Percentiles rank a stretch among this genome's conserved stretches.
Evolutionary conservation across 2,888 invertebrate species (phyloP).

Genomic region (Carterocephalus palaemon): DNA sequence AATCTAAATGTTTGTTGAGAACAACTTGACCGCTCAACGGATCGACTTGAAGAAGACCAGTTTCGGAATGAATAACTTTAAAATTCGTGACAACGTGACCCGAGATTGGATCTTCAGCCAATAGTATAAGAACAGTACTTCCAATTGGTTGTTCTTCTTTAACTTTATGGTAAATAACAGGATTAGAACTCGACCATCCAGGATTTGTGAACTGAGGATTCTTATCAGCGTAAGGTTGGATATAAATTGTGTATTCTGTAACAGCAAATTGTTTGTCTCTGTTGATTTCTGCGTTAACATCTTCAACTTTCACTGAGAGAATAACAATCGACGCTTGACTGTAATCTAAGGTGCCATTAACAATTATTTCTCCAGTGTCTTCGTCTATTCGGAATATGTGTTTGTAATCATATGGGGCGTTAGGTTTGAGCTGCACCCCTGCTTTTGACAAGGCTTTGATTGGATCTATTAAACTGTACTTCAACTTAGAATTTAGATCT

Average conservation of each 20-base stretch:
- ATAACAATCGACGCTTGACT: conserved; percentile 86
- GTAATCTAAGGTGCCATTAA: conserved; percentile 84
- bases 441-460: conserved; percentile 86
- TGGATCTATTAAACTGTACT: conserved; percentile 83
- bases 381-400: conserved; percentile 84
- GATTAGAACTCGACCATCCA: conserved; percentile 85
- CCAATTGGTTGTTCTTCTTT: conserved; percentile 89
- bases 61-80: conserved; percentile 76
- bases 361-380: conserved; percentile 82
- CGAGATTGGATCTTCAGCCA: conserved; percentile 85
- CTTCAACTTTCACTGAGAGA: conserved; percentile 83
- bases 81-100: conserved; percentile 81
- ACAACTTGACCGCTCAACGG: conserved; percentile 86
- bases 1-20: conserved; percentile 86
- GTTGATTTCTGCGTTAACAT: conserved; percentile 83
- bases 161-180: conserved; percentile 82
- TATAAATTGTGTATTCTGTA: conserved; percentile 86
- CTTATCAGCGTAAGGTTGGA: conserved; percentile 87
- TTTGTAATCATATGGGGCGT: conserved; percentile 81
- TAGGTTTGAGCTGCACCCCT: conserved; percentile 82
- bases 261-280: conserved; percentile 81
- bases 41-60: conserved; percentile 78
- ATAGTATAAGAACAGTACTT: conserved; percentile 82
- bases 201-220: conserved; percentile 86
- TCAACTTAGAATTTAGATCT: conserved; percentile 82